A percentile compares a stretch with the other conserved stretches of the same genome.
Conservation (phyloP, 2,797 vertebrate species). For the Tympanoctomys barrerae region DNA sequence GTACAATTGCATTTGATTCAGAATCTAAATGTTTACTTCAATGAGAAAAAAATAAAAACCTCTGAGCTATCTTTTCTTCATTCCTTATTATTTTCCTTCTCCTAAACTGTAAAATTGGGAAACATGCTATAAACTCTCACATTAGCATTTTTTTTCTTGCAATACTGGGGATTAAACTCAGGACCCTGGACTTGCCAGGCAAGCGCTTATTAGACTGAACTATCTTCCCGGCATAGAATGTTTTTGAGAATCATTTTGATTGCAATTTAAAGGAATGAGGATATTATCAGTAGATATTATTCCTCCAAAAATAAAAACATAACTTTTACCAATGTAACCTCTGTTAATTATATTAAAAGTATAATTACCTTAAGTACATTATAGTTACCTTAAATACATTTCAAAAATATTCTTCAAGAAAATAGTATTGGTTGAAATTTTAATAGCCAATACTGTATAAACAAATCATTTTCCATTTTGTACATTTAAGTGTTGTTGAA, state of each 20-base stretch:
- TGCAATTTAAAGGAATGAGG: not conserved
- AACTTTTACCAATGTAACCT: not conserved
- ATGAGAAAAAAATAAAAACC: not conserved
- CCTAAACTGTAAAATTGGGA: not conserved
- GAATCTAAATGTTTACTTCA: not conserved
- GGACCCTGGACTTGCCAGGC: too few species aligned
- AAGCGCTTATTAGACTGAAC: too few species aligned
- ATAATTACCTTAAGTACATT: not conserved
- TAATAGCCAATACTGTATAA: not conserved
- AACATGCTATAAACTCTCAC: not conserved
- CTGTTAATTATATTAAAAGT: not conserved
- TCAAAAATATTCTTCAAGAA: not conserved
- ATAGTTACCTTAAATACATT: not conserved
- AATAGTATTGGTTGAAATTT: not conserved
- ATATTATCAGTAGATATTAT: not conserved
- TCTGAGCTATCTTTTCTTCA: not conserved
- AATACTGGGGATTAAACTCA: too few species aligned
- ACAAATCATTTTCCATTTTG: not conserved
- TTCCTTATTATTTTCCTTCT: not conserved
- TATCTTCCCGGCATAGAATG: too few species aligned
- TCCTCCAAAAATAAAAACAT: not conserved
- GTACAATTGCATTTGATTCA: not conserved
- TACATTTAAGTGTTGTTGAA: not conserved
- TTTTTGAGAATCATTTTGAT: not conserved
- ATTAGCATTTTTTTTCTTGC: not conserved